A percentile compares a stretch with the other conserved stretches of the same genome.
Evolutionary conservation across 2,888 invertebrate genomes (phyloP).

Genomic region (Adineta ricciae): DNA sequence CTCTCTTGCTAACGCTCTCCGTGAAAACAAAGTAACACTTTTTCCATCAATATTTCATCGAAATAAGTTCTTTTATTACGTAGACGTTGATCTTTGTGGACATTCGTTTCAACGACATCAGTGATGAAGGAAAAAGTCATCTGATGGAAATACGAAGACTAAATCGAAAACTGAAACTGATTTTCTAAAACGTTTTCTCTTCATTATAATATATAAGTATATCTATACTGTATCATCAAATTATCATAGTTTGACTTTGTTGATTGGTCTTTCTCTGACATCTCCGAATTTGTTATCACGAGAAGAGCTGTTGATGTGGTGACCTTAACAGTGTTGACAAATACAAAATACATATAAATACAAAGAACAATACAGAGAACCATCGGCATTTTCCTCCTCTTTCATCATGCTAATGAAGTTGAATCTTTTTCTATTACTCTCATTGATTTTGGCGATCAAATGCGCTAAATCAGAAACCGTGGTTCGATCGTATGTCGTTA

Average conservation of each 20-base stretch:
- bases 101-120: not conserved
- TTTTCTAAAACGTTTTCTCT: not conserved
- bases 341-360: not conserved
- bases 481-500: not conserved
- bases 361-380: not conserved
- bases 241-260: no score
- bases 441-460: not conserved
- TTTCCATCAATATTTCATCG: not conserved
- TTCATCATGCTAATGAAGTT: not conserved
- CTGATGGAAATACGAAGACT: not conserved
- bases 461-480: not conserved
- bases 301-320: not conserved
- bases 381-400: not conserved
- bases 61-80: no score
- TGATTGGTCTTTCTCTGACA: no score
- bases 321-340: not conserved
- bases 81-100: not conserved
- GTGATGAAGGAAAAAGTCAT: not conserved
- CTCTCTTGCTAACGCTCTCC: not conserved
- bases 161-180: not conserved
- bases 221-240: no score
- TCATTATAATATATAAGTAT: no score
- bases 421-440: not conserved
- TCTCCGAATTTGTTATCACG: no score
- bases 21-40: not conserved